Evolutionary conservation across 2,797 vertebrate species (phyloP), one percentile per base, ranked within the genome.

Genomic region (Coregonus sp.): DNA sequence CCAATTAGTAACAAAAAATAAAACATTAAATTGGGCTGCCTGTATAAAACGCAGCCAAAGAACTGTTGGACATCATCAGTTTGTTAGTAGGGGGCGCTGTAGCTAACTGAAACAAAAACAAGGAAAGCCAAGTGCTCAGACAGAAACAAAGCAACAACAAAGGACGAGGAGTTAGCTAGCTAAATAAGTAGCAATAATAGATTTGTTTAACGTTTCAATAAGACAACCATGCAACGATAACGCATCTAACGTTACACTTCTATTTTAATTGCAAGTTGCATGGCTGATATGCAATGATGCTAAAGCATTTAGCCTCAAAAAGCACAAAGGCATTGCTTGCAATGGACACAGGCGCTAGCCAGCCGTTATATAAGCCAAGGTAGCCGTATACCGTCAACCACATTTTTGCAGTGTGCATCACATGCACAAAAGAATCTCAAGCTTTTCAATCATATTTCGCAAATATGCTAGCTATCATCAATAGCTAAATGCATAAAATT

Each of bases 61-160:
- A 40, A 40, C 6, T 9, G 25, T 25, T 47, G 4, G 15, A 1
- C 66, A 72, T 18, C 35, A 82, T 80, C 54, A 1, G 18, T 50
- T 50, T 79, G 75, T 70, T 71, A 87, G 89, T 72, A 90, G 89
- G 86, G 90, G 88, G 89, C 92, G 90, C 96, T 96, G 94, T 91
- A 91, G 79, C 75, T 54, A 75, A 87, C 94, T 94, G 95, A 95
- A 95, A 96, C 94, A 95, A 93, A 91, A 93, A 92, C 93, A 92
- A 87, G 91, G 90, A 91, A 88, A 93, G 95, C 97, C 97, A 98
- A 96, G 97, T 98, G 97, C 96, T 97, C 97, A 86, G 89, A 97
- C 86, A 87, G 88, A 97, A 96, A 98, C 97, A 98, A 98, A 98
- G 96, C 97, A 96, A 97, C 94, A 97, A 98, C 97, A 98, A 97